These are phyloP conservation scores for Drosophila paracracens DNA, from an alignment of 2,888 invertebrate genomes.

Conservation along the genomic window DNA sequence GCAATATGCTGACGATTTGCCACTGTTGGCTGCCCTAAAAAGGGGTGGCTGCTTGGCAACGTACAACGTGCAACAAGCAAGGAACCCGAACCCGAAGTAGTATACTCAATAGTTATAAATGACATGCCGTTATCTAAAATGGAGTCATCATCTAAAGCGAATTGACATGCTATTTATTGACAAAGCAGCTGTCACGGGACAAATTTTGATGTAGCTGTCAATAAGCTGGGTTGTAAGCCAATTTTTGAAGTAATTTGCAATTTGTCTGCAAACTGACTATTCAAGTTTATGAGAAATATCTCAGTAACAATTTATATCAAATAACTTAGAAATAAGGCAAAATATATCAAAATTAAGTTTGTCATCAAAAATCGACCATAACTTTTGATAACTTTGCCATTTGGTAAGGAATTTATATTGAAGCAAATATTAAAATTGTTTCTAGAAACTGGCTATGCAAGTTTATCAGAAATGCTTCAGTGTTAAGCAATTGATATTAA, in stretches of 20 bases:
- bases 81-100: background rate
- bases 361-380: background rate
- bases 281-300: background rate
- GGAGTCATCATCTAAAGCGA: constrained; percentile 29
- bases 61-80: constrained; percentile 20
- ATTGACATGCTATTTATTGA: constrained; percentile 48
- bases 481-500: background rate
- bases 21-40: constrained; percentile 4
- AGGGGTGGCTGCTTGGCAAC: background rate
- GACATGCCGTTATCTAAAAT: constrained; percentile 43
- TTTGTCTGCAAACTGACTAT: background rate
- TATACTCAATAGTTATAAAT: constrained; percentile 40
- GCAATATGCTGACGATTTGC: constrained; percentile 39
- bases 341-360: background rate
- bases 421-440: background rate
- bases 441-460: background rate
- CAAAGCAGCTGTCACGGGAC: background rate
- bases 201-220: constrained; percentile 15
- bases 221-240: constrained; percentile 17
- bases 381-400: background rate
- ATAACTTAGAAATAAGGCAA: background rate
- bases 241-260: background rate
- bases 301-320: background rate
- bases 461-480: background rate
- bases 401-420: background rate